A percentile compares a stretch with the other conserved stretches of the same genome.
phyloP scores from a whole-genome alignment of 2,888 invertebrate species.

The Hyles lineata region DNA sequence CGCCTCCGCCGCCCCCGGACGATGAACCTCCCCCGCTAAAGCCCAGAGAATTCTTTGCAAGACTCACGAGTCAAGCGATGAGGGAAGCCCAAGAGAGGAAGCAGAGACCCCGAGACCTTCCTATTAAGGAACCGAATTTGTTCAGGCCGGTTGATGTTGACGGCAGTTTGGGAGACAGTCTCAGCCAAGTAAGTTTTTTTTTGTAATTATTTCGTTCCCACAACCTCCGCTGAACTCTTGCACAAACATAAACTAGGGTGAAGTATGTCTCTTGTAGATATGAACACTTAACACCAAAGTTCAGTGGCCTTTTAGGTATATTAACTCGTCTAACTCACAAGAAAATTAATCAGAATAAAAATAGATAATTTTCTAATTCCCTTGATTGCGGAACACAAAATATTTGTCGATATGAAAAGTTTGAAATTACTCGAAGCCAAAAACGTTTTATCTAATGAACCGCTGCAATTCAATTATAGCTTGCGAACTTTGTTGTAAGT shows the following conservation, averaged over 20 bases:
- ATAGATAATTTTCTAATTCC: too few species aligned
- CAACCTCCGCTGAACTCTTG: too few species aligned
- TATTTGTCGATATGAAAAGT: not conserved
- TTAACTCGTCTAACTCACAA: too few species aligned
- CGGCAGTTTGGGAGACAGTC: slow-evolving; percentile 79
- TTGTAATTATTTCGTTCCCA: not conserved
- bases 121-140: slow-evolving; percentile 62
- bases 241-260: too few species aligned
- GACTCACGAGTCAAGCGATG: slow-evolving; percentile 80
- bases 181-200: slow-evolving; percentile 75
- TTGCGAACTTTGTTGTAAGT: not conserved
- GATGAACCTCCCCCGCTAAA: slow-evolving; percentile 82
- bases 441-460: not conserved
- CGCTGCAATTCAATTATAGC: not conserved
- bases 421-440: not conserved
- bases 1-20: slow-evolving; percentile 77
- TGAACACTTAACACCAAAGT: too few species aligned
- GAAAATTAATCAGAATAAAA: too few species aligned
- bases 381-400: too few species aligned
- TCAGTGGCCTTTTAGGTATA: too few species aligned
- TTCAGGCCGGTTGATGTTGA: slow-evolving; percentile 76
- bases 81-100: slow-evolving; percentile 73
- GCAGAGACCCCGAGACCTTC: slow-evolving; percentile 61
- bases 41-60: slow-evolving; percentile 84
- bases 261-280: too few species aligned